Conservation (phyloP, 2,797 vertebrate genomes). For the Enoplosus armatus region DNA sequence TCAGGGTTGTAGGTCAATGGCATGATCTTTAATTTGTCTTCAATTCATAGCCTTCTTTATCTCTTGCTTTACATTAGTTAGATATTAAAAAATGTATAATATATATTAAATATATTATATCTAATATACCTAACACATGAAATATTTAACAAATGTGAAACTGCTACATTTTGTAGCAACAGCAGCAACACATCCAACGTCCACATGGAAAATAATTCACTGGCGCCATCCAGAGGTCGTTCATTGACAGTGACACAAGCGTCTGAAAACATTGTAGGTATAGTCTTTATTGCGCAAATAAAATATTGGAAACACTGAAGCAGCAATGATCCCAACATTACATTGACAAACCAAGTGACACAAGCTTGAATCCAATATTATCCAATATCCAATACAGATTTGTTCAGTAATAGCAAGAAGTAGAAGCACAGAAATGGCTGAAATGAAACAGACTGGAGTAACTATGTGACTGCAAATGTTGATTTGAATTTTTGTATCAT, state of each 20-base stretch:
- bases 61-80: not conserved
- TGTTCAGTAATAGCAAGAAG: not conserved
- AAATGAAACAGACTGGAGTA: not conserved
- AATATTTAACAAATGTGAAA: not conserved
- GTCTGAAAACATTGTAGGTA: not conserved
- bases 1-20: not conserved
- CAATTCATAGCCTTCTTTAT: not conserved
- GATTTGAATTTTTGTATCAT: not conserved
- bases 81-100: not conserved
- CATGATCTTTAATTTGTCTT: not conserved
- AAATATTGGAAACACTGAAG: not conserved
- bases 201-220: constrained; percentile 11
- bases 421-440: not conserved
- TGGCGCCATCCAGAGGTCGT: constrained; percentile 60
- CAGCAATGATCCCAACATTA: not conserved
- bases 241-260: not conserved
- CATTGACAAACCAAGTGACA: not conserved
- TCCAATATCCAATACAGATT: no score
- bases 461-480: not conserved
- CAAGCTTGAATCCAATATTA: not conserved
- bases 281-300: not conserved
- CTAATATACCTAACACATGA: no score
- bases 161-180: not conserved
- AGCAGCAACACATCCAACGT: not conserved
- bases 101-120: no score